phyloP scores from a whole-genome alignment of 2,888 invertebrate species.

The Graphium colonna region DNA sequence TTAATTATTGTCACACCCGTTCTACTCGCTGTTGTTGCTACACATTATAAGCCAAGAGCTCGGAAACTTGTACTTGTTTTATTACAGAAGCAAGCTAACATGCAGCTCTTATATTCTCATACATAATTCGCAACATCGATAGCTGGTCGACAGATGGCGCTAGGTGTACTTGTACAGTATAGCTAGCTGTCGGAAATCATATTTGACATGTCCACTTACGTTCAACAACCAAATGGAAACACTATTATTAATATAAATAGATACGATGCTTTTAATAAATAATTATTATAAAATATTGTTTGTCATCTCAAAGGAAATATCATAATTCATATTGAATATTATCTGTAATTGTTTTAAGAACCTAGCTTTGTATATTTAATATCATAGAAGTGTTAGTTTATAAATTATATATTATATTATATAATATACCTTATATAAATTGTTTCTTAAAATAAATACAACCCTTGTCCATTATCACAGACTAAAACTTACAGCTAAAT shows the following conservation, averaged over 20 bases:
- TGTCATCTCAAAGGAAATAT: not conserved
- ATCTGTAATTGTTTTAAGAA: too few species aligned
- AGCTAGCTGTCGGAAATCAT: constrained; percentile 8
- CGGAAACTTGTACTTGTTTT: constrained; percentile 16
- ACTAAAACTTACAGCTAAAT: too few species aligned
- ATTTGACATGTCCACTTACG: constrained; percentile 17
- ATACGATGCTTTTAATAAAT: constrained; percentile 1
- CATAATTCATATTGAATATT: too few species aligned
- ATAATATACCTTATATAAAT: too few species aligned
- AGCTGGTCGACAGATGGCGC: constrained; percentile 20
- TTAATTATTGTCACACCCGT: not conserved
- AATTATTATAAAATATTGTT: constrained; percentile 1
- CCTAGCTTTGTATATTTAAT: too few species aligned
- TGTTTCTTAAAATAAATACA: too few species aligned
- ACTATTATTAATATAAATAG: constrained; percentile 20
- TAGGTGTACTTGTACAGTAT: constrained; percentile 13
- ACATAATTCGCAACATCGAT: constrained; percentile 19
- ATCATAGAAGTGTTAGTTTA: too few species aligned
- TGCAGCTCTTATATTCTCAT: constrained; percentile 16
- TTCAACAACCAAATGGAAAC: constrained; percentile 11
- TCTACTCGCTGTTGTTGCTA: constrained; percentile 20
- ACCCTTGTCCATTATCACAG: too few species aligned
- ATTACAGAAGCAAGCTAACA: constrained; percentile 24
- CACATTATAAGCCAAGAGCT: constrained; percentile 15
- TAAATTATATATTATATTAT: too few species aligned